These are phyloP conservation scores for Drosophila meridiana DNA, from an alignment of 2,888 invertebrate species.

Conservation along the genomic window DNA sequence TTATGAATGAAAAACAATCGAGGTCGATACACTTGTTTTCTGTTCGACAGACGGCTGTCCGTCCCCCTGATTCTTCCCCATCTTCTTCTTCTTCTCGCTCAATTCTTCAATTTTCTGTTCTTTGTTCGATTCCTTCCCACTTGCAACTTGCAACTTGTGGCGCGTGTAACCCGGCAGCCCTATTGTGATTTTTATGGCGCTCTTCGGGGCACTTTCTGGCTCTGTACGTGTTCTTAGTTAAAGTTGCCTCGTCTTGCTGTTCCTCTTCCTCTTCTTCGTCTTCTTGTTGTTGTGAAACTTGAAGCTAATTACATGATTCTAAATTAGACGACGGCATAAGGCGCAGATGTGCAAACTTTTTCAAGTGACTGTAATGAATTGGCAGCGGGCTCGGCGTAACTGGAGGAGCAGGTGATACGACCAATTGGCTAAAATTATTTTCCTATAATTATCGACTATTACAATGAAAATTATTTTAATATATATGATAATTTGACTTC, in stretches of 20 bases:
- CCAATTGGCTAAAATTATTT: not conserved
- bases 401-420: conserved; percentile 52
- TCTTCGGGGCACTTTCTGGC: conserved; percentile 47
- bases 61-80: not conserved
- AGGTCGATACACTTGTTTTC: conserved; percentile 75
- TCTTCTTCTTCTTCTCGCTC: not conserved
- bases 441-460: not conserved
- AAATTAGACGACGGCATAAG: conserved; percentile 60
- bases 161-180: conserved; percentile 73
- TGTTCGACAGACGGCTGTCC: conserved; percentile 6
- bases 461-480: not conserved
- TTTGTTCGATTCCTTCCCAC: conserved; percentile 47
- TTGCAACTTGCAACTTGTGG: conserved; percentile 42
- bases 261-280: not conserved
- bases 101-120: conserved; percentile 5
- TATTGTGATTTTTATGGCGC: conserved; percentile 75
- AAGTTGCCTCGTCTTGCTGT: conserved; percentile 38
- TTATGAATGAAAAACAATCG: conserved; percentile 54
- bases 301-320: conserved; percentile 63
- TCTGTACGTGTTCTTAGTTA: conserved; percentile 66
- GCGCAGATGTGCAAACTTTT: conserved; percentile 71
- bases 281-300: conserved; percentile 54
- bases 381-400: not conserved
- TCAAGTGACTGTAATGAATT: conserved; percentile 36
- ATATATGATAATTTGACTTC: not conserved